These are phyloP conservation scores for Todiramphus saurophagus DNA, from an alignment of 2,113 vertebrate genomes.

Conservation along the genomic window DNA sequence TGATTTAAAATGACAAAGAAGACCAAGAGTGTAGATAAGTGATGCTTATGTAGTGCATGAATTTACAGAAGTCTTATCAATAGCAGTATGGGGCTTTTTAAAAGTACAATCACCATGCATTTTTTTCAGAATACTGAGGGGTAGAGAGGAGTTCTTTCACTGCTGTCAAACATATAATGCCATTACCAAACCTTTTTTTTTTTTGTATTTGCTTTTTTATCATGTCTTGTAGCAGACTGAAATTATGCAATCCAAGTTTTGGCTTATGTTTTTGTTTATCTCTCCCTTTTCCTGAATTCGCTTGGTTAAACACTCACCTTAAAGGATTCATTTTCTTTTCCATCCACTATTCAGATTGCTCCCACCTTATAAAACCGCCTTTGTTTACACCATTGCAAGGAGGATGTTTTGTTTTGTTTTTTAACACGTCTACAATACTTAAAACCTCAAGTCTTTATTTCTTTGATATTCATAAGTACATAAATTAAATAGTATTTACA, in stretches of 20 bases:
- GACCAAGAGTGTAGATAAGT: neutral
- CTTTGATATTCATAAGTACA: neutral
- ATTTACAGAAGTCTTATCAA: neutral
- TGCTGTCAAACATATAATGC: neutral
- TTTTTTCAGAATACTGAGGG: accelerated
- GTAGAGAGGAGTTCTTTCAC: neutral
- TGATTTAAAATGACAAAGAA: neutral
- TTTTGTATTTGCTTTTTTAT: neutral
- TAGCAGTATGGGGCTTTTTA: neutral
- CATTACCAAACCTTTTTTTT: neutral
- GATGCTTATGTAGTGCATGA: neutral
- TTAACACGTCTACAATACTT: neutral
- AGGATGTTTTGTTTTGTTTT: neutral
- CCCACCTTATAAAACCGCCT: neutral
- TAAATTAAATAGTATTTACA: neutral
- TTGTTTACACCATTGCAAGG: neutral
- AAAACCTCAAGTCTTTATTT: neutral
- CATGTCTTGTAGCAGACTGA: neutral
- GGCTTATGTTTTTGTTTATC: neutral
- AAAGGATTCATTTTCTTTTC: neutral
- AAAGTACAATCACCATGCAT: neutral
- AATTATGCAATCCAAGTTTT: neutral
- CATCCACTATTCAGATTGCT: neutral
- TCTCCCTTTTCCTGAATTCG: neutral
- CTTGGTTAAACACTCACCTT: neutral